phyloP scores from a whole-genome alignment of 2,797 vertebrate genomes.

The Acrocephalus scirpaceus region DNA sequence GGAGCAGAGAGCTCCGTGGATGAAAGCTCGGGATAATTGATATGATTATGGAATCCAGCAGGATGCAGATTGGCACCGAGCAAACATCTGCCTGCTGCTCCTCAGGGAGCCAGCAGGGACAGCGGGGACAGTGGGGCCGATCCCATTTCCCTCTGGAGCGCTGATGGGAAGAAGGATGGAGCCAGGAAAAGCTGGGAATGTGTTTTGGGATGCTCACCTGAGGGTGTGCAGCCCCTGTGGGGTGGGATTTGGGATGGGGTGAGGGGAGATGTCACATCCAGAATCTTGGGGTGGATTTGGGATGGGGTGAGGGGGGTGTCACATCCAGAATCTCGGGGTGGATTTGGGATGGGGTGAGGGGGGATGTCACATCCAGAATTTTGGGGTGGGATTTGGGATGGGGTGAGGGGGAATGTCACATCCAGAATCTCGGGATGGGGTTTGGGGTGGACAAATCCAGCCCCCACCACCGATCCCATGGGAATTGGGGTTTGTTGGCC shows the following conservation, averaged over 20 bases:
- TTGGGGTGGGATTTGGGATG: background rate
- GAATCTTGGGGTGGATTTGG: no score
- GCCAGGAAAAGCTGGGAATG: fast-evolving
- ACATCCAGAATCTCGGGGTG: no score
- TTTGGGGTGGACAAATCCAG: background rate
- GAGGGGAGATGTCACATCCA: no score
- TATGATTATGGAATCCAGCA: background rate
- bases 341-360: no score
- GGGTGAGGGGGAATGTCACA: fast-evolving
- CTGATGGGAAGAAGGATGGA: background rate
- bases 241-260: background rate
- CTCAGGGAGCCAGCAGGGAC: background rate
- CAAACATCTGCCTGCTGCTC: constrained; percentile 46
- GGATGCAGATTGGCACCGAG: constrained; percentile 14
- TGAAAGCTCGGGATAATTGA: constrained; percentile 43
- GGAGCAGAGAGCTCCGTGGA: background rate
- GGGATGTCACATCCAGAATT: no score
- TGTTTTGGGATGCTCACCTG: fast-evolving
- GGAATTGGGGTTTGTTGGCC: background rate
- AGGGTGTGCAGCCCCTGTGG: fast-evolving
- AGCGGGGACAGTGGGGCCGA: background rate
- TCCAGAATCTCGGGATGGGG: fast-evolving
- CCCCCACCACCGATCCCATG: fast-evolving
- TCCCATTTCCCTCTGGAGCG: background rate
- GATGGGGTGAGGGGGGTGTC: no score